Evolutionary conservation across 2,888 invertebrate species (phyloP).

Genomic region (Schrankia costaestrigalis): DNA sequence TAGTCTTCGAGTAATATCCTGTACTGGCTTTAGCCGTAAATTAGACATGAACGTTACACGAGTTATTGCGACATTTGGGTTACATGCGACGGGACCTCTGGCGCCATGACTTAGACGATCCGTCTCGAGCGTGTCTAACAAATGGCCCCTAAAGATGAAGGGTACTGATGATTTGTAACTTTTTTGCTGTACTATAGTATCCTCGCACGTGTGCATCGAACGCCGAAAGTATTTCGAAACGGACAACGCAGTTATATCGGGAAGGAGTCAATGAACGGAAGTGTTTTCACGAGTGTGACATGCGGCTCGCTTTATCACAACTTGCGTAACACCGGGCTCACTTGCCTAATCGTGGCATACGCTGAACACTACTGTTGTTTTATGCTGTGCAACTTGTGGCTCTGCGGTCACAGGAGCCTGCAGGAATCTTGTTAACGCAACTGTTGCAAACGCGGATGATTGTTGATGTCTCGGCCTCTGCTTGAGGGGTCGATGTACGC

Average conservation of each 20-base stretch:
- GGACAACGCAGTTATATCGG: conserved; percentile 69
- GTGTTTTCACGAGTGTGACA: conserved; percentile 77
- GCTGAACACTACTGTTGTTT: conserved; percentile 37
- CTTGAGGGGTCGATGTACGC: conserved; percentile 56
- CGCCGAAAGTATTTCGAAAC: conserved; percentile 68
- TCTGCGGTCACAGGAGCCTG: conserved; percentile 47
- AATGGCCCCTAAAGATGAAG: conserved; percentile 57
- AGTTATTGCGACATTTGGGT: conserved; percentile 39
- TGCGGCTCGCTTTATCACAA: conserved; percentile 67
- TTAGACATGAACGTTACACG: conserved; percentile 40
- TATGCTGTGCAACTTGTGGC: conserved; percentile 44
- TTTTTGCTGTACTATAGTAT: conserved; percentile 34
- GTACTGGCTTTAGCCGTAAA: conserved; percentile 49
- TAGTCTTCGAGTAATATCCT: conserved; percentile 62
- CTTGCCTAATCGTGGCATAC: conserved; percentile 64
- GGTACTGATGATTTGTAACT: conserved; percentile 33
- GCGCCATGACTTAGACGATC: conserved; percentile 33
- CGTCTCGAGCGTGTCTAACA: conserved; percentile 41
- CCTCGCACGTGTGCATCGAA: conserved; percentile 51
- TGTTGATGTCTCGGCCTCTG: conserved; percentile 26
- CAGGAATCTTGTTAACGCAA: conserved; percentile 58
- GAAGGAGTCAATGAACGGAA: conserved; percentile 80
- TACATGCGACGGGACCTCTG: conserved; percentile 19
- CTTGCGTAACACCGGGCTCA: conserved; percentile 66
- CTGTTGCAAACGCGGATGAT: conserved; percentile 45